These are phyloP conservation scores for Drosophila fuyamai DNA, from an alignment of 1,140 invertebrate genomes.

Conservation along the genomic window DNA sequence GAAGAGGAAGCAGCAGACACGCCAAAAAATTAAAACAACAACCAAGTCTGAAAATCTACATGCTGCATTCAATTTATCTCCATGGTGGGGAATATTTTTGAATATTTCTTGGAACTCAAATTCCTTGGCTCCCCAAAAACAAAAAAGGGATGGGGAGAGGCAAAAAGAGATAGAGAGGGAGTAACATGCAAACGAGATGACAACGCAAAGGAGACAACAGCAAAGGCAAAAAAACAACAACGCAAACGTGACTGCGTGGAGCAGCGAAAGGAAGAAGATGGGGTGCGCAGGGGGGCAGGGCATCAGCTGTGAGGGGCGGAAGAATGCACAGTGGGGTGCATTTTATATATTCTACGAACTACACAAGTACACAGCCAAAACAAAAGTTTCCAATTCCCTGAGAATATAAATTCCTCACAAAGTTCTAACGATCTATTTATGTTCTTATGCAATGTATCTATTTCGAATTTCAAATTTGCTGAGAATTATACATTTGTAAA, in stretches of 20 bases:
- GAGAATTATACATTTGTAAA: no score
- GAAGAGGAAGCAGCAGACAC: constrained; percentile 31
- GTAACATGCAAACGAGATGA: constrained; percentile 76
- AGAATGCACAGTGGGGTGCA: constrained; percentile 19
- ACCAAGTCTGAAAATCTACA: constrained; percentile 52
- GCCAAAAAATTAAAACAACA: constrained; percentile 33
- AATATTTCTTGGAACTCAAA: constrained; percentile 80
- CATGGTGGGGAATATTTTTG: constrained; percentile 76
- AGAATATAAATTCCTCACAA: background rate
- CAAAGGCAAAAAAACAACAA: constrained; percentile 36
- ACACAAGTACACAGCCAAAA: background rate
- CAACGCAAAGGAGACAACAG: constrained; percentile 71
- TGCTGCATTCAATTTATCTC: constrained; percentile 80
- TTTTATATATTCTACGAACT: background rate
- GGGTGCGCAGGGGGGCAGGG: constrained; percentile 3
- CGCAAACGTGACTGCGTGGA: constrained; percentile 65
- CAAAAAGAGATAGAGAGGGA: constrained; percentile 27
- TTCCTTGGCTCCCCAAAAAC: constrained; percentile 56
- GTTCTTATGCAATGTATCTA: no score
- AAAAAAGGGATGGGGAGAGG: constrained; percentile 11
- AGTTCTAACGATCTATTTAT: no score
- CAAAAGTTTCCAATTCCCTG: background rate
- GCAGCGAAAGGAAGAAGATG: constrained; percentile 23
- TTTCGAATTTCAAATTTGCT: no score
- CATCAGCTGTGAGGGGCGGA: constrained; percentile 10